Percentiles rank a stretch among this genome's conserved stretches.
phyloP scores from a whole-genome alignment of 1,140 invertebrate genomes.

The Drosophila burlai region DNA sequence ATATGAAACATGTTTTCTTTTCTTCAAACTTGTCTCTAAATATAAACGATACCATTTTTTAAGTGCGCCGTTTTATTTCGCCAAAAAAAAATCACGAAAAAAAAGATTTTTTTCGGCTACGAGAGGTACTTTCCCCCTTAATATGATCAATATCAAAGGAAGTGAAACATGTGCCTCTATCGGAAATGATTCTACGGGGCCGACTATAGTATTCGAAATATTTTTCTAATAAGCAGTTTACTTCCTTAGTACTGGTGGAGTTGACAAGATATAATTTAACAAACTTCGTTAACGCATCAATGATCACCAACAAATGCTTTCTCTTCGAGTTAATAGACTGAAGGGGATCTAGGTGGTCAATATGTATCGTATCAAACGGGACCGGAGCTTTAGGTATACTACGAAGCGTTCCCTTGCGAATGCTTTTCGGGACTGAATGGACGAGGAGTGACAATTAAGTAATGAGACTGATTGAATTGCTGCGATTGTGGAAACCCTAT shows the following conservation, averaged over 20 bases:
- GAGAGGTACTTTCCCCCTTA: too few species aligned
- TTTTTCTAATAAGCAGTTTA: not conserved
- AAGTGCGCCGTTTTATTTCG: too few species aligned
- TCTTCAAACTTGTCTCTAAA: too few species aligned
- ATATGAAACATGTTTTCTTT: too few species aligned
- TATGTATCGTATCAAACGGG: conserved; percentile 3
- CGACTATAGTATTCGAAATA: conserved; percentile 4
- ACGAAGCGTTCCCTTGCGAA: not conserved
- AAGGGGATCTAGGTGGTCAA: conserved; percentile 1
- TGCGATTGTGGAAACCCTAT: too few species aligned
- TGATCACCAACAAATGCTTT: not conserved
- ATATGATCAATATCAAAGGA: too few species aligned
- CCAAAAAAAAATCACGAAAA: too few species aligned
- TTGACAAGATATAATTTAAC: not conserved
- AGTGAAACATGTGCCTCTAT: not conserved
- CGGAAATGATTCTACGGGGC: not conserved
- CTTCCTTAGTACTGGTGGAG: not conserved
- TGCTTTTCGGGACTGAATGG: not conserved
- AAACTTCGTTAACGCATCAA: not conserved
- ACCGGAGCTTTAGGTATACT: not conserved
- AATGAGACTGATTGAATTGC: too few species aligned
- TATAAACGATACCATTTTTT: too few species aligned
- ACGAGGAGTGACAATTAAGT: too few species aligned
- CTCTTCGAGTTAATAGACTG: not conserved
- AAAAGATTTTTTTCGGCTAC: too few species aligned